Evolutionary conservation across 2,888 invertebrate species (phyloP).

Genomic region (Dioctria rufipes): DNA sequence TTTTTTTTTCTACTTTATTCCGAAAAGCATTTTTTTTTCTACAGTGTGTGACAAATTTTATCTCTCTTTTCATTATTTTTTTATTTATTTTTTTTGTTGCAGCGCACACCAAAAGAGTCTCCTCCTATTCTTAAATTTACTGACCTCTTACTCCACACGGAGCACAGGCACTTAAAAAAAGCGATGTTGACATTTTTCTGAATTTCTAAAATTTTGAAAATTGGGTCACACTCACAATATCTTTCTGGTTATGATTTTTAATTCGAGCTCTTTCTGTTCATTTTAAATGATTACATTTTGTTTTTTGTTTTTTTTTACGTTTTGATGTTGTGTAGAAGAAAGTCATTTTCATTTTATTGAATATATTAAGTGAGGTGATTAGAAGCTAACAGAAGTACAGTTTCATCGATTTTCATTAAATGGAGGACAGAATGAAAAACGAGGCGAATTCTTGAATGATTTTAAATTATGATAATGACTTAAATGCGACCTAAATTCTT

Average conservation of each 20-base stretch:
- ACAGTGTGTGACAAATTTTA: conserved; percentile 5
- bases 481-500: too few relatives aligned
- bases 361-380: too few relatives aligned
- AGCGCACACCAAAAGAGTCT: background rate
- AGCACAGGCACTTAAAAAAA: conserved; percentile 7
- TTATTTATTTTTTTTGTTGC: background rate
- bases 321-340: too few relatives aligned
- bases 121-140: background rate
- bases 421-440: too few relatives aligned
- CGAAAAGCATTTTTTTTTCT: background rate
- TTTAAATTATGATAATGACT: too few relatives aligned
- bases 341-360: too few relatives aligned
- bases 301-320: too few relatives aligned
- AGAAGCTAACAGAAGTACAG: too few relatives aligned
- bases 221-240: background rate
- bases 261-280: background rate
- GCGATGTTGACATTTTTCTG: conserved; percentile 18
- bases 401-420: too few relatives aligned
- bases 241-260: conserved; percentile 18
- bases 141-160: background rate
- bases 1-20: background rate
- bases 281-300: too few relatives aligned
- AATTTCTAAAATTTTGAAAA: conserved; percentile 35
- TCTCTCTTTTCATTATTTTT: background rate
- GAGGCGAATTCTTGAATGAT: too few relatives aligned